Percentiles rank a stretch among this genome's conserved stretches.
phyloP scores from a whole-genome alignment of 2,113 vertebrate species.

The Rattus rattus region DNA sequence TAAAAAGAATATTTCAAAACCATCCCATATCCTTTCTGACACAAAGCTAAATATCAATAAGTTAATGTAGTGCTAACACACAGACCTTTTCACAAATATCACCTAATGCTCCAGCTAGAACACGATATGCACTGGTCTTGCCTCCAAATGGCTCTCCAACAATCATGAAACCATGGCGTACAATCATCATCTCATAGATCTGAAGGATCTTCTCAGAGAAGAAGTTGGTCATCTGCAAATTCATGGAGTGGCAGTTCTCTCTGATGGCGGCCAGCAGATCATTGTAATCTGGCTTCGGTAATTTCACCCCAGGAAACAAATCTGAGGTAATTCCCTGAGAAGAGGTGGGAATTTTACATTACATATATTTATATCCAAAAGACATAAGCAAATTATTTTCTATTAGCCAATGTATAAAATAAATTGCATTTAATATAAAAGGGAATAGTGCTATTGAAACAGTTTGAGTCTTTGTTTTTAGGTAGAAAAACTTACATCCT shows the following conservation, averaged over 20 bases:
- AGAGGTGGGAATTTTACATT: conserved; percentile 47
- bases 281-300: conserved; percentile 92
- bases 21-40: not conserved
- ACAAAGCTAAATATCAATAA: not conserved
- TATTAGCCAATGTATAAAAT: not conserved
- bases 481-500: not conserved
- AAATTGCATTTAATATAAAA: not conserved
- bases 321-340: conserved; percentile 94
- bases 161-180: conserved; percentile 95
- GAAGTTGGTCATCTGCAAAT: conserved; percentile 91
- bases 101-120: conserved; percentile 90
- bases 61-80: not conserved
- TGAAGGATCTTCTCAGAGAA: conserved; percentile 95
- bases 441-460: not conserved
- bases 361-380: not conserved
- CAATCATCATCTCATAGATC: conserved; percentile 96
- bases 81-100: conserved; percentile 91
- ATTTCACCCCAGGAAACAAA: conserved; percentile 93
- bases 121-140: conserved; percentile 93
- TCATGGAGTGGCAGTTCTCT: conserved; percentile 90
- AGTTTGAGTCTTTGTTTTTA: not conserved
- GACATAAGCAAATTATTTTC: not conserved
- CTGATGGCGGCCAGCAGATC: conserved; percentile 90
- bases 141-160: conserved; percentile 95
- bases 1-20: not conserved